Evolutionary conservation across 1,140 invertebrate genomes (phyloP).

Genomic region (Cherax destructor): DNA sequence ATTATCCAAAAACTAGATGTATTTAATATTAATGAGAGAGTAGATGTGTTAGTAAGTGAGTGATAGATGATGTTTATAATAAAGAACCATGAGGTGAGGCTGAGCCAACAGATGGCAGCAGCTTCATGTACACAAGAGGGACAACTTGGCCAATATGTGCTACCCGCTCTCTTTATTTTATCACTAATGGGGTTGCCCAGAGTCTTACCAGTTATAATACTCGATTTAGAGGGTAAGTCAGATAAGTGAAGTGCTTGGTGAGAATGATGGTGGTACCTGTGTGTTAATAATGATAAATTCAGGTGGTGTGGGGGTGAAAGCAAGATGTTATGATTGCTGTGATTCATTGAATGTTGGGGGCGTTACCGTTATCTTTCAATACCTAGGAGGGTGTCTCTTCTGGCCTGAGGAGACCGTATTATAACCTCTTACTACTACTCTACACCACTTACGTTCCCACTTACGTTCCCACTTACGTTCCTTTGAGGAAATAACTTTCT

Average conservation of each 20-base stretch:
- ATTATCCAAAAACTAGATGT: no score
- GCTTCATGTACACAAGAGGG: constrained; percentile 12
- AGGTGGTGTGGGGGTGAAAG: not conserved
- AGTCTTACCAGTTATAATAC: not conserved
- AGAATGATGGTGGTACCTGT: not conserved
- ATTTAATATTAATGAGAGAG: no score
- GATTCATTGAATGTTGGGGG: not conserved
- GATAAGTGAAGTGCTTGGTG: not conserved
- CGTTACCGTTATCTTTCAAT: not conserved
- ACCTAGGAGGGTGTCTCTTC: not conserved
- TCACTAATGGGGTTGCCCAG: not conserved
- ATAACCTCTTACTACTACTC: not conserved
- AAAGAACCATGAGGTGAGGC: not conserved
- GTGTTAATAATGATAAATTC: not conserved
- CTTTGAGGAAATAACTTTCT: not conserved
- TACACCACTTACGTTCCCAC: not conserved
- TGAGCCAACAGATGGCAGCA: constrained; percentile 5
- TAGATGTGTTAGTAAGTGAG: no score
- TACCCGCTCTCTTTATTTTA: constrained; percentile 7
- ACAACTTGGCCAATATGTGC: not conserved
- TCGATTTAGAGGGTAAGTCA: constrained; percentile 2
- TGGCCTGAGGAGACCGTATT: not conserved
- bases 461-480: not conserved
- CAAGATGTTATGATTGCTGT: not conserved
- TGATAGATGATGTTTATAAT: not conserved